These are phyloP conservation scores for Phoxinus phoxinus DNA, from an alignment of 2,113 vertebrate genomes.

Conservation along the genomic window DNA sequence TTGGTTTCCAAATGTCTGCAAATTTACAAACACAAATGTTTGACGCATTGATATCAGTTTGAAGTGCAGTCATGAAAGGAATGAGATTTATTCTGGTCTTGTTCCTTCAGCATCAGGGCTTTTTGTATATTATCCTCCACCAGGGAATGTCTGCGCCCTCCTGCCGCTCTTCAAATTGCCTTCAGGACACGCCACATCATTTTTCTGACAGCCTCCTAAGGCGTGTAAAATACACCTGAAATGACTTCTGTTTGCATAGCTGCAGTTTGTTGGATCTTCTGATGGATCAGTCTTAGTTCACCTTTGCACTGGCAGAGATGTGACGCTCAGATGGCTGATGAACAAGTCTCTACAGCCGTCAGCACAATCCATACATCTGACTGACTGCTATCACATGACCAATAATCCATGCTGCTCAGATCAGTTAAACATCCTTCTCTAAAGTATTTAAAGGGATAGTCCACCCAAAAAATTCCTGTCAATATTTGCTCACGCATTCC, in stretches of 20 bases:
- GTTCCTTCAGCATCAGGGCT: background rate
- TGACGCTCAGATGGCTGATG: background rate
- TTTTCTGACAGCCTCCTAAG: conserved; percentile 50
- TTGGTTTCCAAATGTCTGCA: background rate
- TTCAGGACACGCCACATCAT: conserved; percentile 44
- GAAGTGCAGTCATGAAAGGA: background rate
- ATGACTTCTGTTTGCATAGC: conserved; percentile 54
- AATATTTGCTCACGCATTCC: background rate
- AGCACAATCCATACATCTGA: conserved; percentile 21
- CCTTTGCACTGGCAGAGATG: background rate
- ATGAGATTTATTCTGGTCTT: background rate
- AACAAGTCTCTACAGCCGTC: background rate
- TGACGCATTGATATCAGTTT: background rate
- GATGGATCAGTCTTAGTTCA: background rate
- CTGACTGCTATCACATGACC: background rate
- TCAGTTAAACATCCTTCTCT: background rate
- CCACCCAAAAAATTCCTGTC: background rate
- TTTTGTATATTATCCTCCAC: background rate
- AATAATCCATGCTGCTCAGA: conserved; percentile 1
- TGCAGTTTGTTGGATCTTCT: background rate
- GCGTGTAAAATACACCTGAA: conserved; percentile 48
- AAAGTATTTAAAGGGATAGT: background rate
- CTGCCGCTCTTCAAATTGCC: conserved; percentile 5
- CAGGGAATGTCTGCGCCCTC: background rate
- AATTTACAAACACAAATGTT: background rate